Percentiles rank a stretch among this genome's conserved stretches.
Evolutionary conservation across 2,113 vertebrate genomes (phyloP).

Genomic region (Eptatretus burgeri): DNA sequence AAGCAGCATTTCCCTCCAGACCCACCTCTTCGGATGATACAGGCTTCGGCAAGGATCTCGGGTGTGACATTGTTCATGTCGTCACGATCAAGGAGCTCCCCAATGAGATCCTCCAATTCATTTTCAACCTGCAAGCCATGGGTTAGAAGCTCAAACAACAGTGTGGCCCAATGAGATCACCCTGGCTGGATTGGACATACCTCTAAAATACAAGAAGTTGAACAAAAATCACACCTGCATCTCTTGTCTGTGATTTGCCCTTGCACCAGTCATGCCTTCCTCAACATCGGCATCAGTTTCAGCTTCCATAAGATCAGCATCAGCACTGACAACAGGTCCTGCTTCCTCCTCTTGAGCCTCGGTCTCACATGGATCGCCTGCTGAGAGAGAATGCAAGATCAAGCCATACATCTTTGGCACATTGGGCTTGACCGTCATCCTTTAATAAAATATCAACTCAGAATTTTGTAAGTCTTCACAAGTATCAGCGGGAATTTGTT

Average conservation of each 20-base stretch:
- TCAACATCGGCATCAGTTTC: slow-evolving; percentile 52
- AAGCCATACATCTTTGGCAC: too few species aligned
- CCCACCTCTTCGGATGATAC: neutral
- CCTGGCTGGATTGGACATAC: slow-evolving; percentile 11
- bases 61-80: slow-evolving; percentile 12
- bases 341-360: slow-evolving; percentile 46
- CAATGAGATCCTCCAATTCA: slow-evolving; percentile 67
- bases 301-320: slow-evolving; percentile 64
- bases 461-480: too few species aligned
- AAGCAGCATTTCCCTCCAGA: too few species aligned
- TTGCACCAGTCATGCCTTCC: slow-evolving; percentile 55
- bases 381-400: too few species aligned
- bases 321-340: slow-evolving; percentile 36
- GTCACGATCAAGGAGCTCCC: slow-evolving; percentile 58
- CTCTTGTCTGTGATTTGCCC: slow-evolving; percentile 55
- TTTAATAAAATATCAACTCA: too few species aligned
- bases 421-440: too few species aligned
- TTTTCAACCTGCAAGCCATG: slow-evolving; percentile 35
- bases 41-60: slow-evolving; percentile 5
- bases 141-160: too few species aligned
- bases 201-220: slow-evolving; percentile 7
- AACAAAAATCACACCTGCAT: slow-evolving; percentile 35
- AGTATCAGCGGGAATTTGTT: too few species aligned
- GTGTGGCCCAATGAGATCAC: too few species aligned
- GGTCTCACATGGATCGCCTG: slow-evolving; percentile 17